Base-by-base conservation (phyloP, 2,797 vertebrate species). In the Alcedo atthis region DNA sequence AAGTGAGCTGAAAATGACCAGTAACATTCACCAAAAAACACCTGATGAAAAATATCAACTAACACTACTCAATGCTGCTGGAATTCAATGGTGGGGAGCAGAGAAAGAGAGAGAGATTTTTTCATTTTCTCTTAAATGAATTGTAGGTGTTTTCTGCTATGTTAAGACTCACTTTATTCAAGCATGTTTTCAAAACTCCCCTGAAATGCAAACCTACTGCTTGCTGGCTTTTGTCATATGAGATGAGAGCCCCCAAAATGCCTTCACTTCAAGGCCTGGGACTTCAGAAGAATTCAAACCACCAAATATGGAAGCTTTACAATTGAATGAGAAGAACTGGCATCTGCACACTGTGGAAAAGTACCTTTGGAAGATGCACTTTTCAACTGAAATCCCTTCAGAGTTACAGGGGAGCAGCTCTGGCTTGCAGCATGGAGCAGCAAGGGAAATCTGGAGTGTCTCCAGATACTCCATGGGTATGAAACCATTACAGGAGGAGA, bases 31-130 rank as follows among this genome's bases (percentile, higher is more conserved):
- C 26, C 45, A 71, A 68, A 45, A 16, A 77, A 9, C 13, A 43
- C 30, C 74, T 81, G 2, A 63, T 25, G 53, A 17, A 81, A 40
- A 80, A 28, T 5, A 66, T 55, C 28, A 62, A 55, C 14, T 9
- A 37, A 68, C 57, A n/a, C 9, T 49, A 12, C 57, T 75, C 76
- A 46, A 11, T 2, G 2, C 25, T 68, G 73, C 64, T 75, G 53
- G 12, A 74, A 42, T 28, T 57, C 45, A 70, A 1, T 2, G 57
- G 32, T 7, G 46, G 30, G 15, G 42, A 77, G 10, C 18, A 54
- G n/a, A 68, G 46, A 51, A n/a, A 62, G 4, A n/a, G 12, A 35
- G 9, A 25, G 0, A 16, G 0, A 20, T 3, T 9, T 40, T 45
- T 48, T 20, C 12, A 9, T 2, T 8, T 49, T 15, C 37, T 28